A percentile compares a stretch with the other conserved stretches of the same genome.
These are phyloP conservation scores for Slavum lentiscoides DNA, from an alignment of 2,888 invertebrate species.

Conservation along the genomic window DNA sequence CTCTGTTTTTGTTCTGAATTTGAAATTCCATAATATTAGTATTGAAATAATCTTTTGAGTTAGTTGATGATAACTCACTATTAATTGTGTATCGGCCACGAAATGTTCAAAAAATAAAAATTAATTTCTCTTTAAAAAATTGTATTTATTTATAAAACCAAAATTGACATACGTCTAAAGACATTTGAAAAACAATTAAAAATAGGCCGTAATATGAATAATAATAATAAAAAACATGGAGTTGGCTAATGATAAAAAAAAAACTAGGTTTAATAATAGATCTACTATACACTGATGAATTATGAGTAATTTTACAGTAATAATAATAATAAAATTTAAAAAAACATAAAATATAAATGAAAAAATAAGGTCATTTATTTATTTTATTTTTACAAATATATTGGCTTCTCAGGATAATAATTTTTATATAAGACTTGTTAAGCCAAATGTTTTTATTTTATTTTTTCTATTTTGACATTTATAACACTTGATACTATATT, in stretches of 20 bases:
- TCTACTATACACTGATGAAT: conserved; percentile 24
- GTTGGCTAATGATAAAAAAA: conserved; percentile 37
- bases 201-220: conserved; percentile 17
- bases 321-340: too few relatives aligned
- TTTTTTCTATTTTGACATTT: background rate
- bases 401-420: conserved; percentile 50
- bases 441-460: conserved; percentile 38
- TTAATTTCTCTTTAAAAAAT: background rate
- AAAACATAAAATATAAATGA: background rate
- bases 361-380: conserved; percentile 10
- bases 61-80: background rate
- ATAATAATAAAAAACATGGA: conserved; percentile 11
- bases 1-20: background rate
- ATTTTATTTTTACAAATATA: conserved; percentile 22
- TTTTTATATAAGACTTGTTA: conserved; percentile 46
- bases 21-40: background rate
- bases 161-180: conserved; percentile 13
- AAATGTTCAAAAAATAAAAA: background rate
- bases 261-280: conserved; percentile 30
- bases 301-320: conserved; percentile 13
- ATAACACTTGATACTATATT: background rate
- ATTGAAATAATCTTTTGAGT: background rate
- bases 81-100: background rate
- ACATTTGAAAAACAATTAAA: conserved; percentile 17
- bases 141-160: background rate